Evolutionary conservation across 2,888 invertebrate species (phyloP).

Genomic region (Orthosia cruda): DNA sequence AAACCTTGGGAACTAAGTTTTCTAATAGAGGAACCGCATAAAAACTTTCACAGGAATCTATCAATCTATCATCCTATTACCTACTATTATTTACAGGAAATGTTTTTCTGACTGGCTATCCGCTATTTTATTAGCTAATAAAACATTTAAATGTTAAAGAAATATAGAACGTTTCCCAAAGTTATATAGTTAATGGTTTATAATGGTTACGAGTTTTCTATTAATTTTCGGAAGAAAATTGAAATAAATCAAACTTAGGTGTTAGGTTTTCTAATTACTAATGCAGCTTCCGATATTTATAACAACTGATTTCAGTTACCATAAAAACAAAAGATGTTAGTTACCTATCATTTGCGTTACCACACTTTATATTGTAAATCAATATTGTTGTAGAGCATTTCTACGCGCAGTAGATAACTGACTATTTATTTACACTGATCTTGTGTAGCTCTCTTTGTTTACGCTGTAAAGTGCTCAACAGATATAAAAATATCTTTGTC

Average conservation of each 20-base stretch:
- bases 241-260: not conserved
- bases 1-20: slow-evolving; percentile 5
- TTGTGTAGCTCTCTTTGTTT: slow-evolving; percentile 86
- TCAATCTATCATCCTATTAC: not conserved
- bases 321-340: slow-evolving; percentile 1
- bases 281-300: slow-evolving; percentile 1
- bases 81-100: slow-evolving; percentile 14
- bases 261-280: not conserved
- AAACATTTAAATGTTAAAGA: slow-evolving; percentile 10
- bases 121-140: slow-evolving; percentile 9
- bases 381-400: slow-evolving; percentile 64
- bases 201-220: slow-evolving; percentile 2
- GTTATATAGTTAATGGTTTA: not conserved
- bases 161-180: slow-evolving; percentile 13
- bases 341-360: slow-evolving; percentile 5
- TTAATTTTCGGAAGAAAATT: not conserved
- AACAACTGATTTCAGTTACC: not conserved
- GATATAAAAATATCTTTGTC: slow-evolving; percentile 91
- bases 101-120: slow-evolving; percentile 18
- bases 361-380: slow-evolving; percentile 42
- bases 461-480: slow-evolving; percentile 85
- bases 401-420: slow-evolving; percentile 76
- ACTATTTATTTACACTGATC: slow-evolving; percentile 88
- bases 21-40: not conserved
- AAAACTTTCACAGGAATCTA: slow-evolving; percentile 6